phyloP scores from a whole-genome alignment of 1,140 invertebrate genomes.

The Mizuhopecten yessoensis region DNA sequence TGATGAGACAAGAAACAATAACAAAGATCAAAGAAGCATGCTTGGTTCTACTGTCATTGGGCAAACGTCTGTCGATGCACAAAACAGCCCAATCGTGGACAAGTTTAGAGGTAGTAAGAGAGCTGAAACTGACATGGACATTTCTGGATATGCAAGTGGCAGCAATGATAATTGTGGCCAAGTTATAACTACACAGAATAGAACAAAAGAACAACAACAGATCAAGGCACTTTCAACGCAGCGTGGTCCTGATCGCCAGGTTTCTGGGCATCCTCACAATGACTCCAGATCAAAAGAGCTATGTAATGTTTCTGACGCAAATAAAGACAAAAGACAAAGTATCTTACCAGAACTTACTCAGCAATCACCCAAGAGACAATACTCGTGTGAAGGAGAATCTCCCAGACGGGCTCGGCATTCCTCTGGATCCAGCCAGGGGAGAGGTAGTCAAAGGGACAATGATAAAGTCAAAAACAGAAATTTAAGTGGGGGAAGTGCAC shows the following conservation, averaged over 20 bases:
- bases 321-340: neutral
- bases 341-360: too few species aligned
- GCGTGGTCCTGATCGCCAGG: neutral
- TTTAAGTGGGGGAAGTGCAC: neutral
- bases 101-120: neutral
- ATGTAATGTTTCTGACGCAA: neutral
- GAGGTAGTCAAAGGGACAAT: neutral
- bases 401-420: neutral
- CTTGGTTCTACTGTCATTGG: neutral
- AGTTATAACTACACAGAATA: neutral
- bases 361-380: neutral
- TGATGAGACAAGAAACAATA: neutral
- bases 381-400: neutral
- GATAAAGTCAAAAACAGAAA: neutral
- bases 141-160: neutral
- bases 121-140: neutral
- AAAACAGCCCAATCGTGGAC: neutral
- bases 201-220: neutral
- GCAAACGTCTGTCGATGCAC: neutral
- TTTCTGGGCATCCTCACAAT: neutral
- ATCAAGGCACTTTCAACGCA: too few species aligned
- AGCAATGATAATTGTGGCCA: neutral
- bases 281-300: neutral
- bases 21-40: neutral
- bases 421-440: neutral